Evolutionary conservation across 2,888 invertebrate genomes (phyloP), one percentile per base, ranked within the genome.

Genomic region (Acleris laterana): DNA sequence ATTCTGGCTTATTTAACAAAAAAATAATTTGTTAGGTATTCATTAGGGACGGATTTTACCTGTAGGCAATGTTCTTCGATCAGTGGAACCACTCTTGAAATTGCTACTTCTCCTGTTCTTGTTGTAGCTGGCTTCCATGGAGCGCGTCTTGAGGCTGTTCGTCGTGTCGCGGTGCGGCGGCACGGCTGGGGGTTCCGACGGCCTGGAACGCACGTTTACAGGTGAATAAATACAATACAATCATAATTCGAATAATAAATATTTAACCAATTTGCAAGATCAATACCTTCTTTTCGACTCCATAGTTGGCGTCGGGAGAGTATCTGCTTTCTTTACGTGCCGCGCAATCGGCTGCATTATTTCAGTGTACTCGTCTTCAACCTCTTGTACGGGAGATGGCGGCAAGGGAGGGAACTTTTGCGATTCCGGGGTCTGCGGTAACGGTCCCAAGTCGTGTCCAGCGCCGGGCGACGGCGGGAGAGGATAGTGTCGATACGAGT

Each of bases 311-410:
- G 93, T 93, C 17, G 94, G 94, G 73, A 94, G 81, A 11, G 94
- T 94, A 68, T 94, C 95, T 50, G 94, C 92, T 84, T 93, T 93
- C 71, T 89, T 92, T 2, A 77, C 72, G 70, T 87, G 88, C 32
- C 93, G 89, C 80, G 93, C 93, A 60, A 89, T 84, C 5, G 93
- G 91, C 71, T 89, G 90, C 79, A 94, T 84, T 68, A 95, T 94
- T 89, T 96, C 96, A 32, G 95, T 95, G 76, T 96, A 96, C 77
- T 96, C 96, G 75, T 96, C 95, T 75, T 95, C 95, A 68, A 95
- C 95, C 87, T 96, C 97, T 84, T 96, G 96, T 11, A 96, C 96
- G 0, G 97, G 97, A 0, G 97, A 97, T 0, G 97, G 97, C 9
- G 97, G 97, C 68, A 97, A 87, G 46, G 96, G 96, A 20, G 96